Base-by-base conservation (phyloP, 2,113 vertebrate species). In the Climacteris rufus region DNA sequence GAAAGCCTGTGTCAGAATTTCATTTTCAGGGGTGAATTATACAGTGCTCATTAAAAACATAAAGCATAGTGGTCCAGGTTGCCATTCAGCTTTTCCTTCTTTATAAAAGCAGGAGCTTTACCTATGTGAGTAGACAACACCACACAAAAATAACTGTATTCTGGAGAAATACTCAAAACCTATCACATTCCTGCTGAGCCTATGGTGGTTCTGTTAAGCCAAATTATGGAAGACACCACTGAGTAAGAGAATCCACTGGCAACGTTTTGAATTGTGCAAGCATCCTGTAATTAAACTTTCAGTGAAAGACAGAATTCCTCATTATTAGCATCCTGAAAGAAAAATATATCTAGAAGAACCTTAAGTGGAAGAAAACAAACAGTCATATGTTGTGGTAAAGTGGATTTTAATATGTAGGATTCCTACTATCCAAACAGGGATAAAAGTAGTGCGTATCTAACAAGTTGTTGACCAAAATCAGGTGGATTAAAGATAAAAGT, bases 11-110 rank as follows among this genome's bases (percentile, higher is more conserved):
- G 68, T 47, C 85, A 88, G 56, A 83, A 87, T 89, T 95, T 78
- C 60, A 39, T 94, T 97, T 95, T 94, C 76, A 78, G 30, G 57
- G 28, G 16, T 90, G 88, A 95, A 56, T 92, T 93, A 90, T 81
- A 47, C n/a, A 44, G 60, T 90, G 68, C 31, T 92, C 54, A 68
- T 83, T 95, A 96, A 94, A 88, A 93, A 88, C 23, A 44, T 40
- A 71, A 83, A 87, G 24, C 63, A 13, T 54, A 93, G 76, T 52
- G 20, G 33, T 74, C 88, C 5, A 5, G 71, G 76, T 13, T 88
- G 39, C 24, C 68, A 53, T 70, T 93, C 70, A 61, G 76, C 22
- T 90, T 95, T 90, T 47, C 14, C 21, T 40, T 24, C 12, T 89
- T 85, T 66, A 60, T 50, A 83, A 91, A 90, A 92, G 54, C 35